These are phyloP conservation scores for Portevinia maculata DNA, from an alignment of 2,888 invertebrate genomes.

Conservation along the genomic window DNA sequence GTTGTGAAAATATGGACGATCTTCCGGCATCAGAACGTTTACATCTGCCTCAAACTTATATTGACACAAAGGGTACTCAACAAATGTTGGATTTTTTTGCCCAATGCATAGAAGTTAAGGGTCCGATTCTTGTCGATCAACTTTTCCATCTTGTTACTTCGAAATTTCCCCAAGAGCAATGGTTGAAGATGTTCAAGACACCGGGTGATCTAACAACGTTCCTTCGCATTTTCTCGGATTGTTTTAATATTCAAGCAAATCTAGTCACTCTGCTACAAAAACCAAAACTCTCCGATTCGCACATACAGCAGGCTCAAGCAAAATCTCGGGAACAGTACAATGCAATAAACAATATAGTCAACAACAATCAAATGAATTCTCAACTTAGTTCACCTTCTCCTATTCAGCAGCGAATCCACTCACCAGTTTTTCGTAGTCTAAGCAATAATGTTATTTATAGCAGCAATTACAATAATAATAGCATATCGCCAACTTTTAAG, in stretches of 20 bases:
- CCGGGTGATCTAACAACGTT: slow-evolving; percentile 95
- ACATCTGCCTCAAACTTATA: slow-evolving; percentile 89
- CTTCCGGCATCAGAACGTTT: slow-evolving; percentile 87
- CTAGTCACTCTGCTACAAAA: slow-evolving; percentile 92
- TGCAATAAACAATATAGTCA: slow-evolving; percentile 79
- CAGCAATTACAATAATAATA: slow-evolving; percentile 75
- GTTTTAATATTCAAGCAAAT: slow-evolving; percentile 96
- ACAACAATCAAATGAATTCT: slow-evolving; percentile 73
- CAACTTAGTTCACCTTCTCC: slow-evolving; percentile 50
- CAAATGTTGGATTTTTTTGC: slow-evolving; percentile 92
- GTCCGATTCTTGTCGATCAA: slow-evolving; percentile 93
- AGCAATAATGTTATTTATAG: slow-evolving; percentile 72
- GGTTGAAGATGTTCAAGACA: slow-evolving; percentile 95
- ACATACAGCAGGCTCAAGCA: slow-evolving; percentile 82
- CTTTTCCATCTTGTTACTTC: slow-evolving; percentile 91
- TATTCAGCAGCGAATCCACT: slow-evolving; percentile 78
- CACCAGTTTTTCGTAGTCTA: slow-evolving; percentile 78
- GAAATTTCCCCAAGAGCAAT: slow-evolving; percentile 89
- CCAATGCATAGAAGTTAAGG: slow-evolving; percentile 91
- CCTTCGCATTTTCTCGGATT: slow-evolving; percentile 95
- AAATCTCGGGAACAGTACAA: slow-evolving; percentile 82
- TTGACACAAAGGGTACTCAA: slow-evolving; percentile 93
- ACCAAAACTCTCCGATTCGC: slow-evolving; percentile 87
- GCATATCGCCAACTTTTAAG: slow-evolving; percentile 81
- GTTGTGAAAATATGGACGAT: slow-evolving; percentile 87